Percentiles rank a stretch among this genome's conserved stretches.
phyloP scores from a whole-genome alignment of 2,113 vertebrate genomes.

The Casuarius casuarius region DNA sequence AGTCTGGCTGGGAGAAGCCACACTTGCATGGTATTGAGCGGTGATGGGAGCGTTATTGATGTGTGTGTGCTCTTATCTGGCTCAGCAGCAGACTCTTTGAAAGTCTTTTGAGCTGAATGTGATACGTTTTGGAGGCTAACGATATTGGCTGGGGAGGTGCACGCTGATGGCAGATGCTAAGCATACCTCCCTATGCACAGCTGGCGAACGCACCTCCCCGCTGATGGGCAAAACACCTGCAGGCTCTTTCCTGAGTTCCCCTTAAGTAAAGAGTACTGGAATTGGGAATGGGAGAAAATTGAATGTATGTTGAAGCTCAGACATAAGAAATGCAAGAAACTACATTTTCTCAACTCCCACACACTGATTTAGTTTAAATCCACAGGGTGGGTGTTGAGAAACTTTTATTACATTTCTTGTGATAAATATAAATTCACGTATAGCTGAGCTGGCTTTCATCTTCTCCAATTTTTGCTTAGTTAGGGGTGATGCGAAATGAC shows the following conservation, averaged over 20 bases:
- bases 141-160: background rate
- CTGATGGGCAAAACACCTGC: background rate
- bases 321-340: background rate
- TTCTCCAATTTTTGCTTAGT: background rate
- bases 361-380: background rate
- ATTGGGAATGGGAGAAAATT: background rate
- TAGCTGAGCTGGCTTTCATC: background rate
- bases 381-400: slow-evolving; percentile 18
- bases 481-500: background rate
- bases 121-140: background rate
- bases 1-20: background rate
- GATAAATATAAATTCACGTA: background rate
- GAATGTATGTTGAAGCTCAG: background rate
- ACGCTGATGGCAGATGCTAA: background rate
- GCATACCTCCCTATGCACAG: background rate
- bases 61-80: background rate
- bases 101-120: background rate
- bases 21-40: rapidly evolving
- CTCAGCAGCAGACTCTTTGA: background rate
- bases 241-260: background rate
- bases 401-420: background rate
- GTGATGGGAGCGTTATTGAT: background rate
- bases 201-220: rapidly evolving
- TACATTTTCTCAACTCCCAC: slow-evolving; percentile 49
- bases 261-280: rapidly evolving